These are phyloP conservation scores for Strigops habroptila DNA, from an alignment of 2,113 vertebrate species.

Conservation along the genomic window DNA sequence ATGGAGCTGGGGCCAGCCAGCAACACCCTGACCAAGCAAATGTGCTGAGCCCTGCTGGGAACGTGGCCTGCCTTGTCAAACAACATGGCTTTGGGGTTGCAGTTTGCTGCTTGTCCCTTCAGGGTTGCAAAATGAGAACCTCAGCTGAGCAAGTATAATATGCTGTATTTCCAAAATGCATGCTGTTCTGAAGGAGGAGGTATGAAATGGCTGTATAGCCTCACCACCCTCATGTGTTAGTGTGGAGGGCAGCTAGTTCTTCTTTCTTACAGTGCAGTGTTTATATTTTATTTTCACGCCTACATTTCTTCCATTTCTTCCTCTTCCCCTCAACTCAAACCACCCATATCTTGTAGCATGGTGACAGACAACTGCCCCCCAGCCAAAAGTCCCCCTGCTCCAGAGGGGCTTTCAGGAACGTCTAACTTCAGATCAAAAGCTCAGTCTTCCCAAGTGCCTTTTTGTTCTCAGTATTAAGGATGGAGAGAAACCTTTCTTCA, in stretches of 20 bases:
- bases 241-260: background rate
- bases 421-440: background rate
- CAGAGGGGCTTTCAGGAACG: background rate
- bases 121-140: background rate
- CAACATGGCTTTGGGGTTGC: fast-evolving
- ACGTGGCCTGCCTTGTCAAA: fast-evolving
- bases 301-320: background rate
- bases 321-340: fast-evolving
- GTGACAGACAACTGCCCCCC: background rate
- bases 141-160: background rate
- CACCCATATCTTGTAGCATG: background rate
- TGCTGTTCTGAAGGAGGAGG: background rate
- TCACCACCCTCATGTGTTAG: background rate
- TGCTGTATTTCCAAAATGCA: background rate
- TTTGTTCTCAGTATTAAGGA: background rate
- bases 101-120: background rate
- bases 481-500: background rate
- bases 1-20: background rate
- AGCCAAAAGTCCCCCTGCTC: background rate
- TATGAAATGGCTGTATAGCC: background rate
- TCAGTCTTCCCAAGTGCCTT: background rate
- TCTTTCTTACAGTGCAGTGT: background rate
- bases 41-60: background rate
- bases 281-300: background rate
- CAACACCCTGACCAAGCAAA: background rate